Percentiles rank a stretch among this genome's conserved stretches.
phyloP scores from a whole-genome alignment of 1,140 invertebrate genomes.

The Drosophila obscura region DNA sequence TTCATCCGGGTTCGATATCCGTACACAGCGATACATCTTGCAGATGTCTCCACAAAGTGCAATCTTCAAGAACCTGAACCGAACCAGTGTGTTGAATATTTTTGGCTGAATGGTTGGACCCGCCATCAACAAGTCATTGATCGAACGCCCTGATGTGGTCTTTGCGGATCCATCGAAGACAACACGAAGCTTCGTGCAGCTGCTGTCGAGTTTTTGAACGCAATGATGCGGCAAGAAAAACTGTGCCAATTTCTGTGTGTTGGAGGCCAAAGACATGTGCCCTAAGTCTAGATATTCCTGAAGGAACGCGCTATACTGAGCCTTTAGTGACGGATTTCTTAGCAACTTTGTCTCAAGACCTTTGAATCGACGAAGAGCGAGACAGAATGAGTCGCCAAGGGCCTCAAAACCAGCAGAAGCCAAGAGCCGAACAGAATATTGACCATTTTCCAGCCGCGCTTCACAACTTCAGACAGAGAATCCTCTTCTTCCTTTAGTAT shows the following conservation, averaged over 20 bases:
- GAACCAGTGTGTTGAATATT: slow-evolving; percentile 66
- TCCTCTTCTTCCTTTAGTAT: too few relatives aligned
- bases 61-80: slow-evolving; percentile 71
- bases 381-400: background rate
- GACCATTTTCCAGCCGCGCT: background rate
- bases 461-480: too few relatives aligned
- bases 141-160: slow-evolving; percentile 24
- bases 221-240: slow-evolving; percentile 40
- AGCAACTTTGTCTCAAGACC: background rate
- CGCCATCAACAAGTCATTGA: slow-evolving; percentile 37
- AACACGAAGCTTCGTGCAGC: slow-evolving; percentile 50
- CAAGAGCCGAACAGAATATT: background rate
- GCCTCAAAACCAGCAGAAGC: background rate
- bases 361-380: background rate
- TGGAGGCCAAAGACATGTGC: slow-evolving; percentile 3
- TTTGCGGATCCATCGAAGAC: slow-evolving; percentile 33
- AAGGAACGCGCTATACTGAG: background rate
- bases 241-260: background rate
- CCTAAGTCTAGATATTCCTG: slow-evolving; percentile 10
- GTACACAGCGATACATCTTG: slow-evolving; percentile 47
- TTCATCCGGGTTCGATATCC: background rate
- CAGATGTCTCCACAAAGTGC: slow-evolving; percentile 24
- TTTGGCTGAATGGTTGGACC: slow-evolving; percentile 39
- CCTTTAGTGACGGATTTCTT: background rate
- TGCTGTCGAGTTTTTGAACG: slow-evolving; percentile 26